Evolutionary conservation across 2,113 vertebrate genomes (phyloP), one percentile per base, ranked within the genome.

Genomic region (Hemiprocne comata): DNA sequence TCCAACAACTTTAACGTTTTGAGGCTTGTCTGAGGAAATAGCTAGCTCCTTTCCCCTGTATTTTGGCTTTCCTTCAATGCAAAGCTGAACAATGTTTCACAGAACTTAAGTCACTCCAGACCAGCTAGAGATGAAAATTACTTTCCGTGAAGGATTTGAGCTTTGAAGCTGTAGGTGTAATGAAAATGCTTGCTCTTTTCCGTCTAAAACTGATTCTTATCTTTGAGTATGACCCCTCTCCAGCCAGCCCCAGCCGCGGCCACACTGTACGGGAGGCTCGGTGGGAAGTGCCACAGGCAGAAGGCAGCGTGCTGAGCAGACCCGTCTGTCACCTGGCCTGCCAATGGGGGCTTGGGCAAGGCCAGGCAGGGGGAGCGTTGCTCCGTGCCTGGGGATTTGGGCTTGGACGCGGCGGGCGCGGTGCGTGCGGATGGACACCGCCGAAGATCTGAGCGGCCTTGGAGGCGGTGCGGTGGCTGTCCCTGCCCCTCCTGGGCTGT

Each of bases 151-250:
- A 40, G 31, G 26, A 9, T 3, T 11, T 62, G 15, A 67, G 58
- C 50, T 61, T 46, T 10, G 40, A 50, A 53, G 42, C 20, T 20
- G 21, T 55, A 51, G 17, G 15, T 19, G 44, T 42, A 33, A 65
- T 53, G 13, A 17, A 36, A 10, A 4, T 6, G 0, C 36, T 46
- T 18, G 2, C 13, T 20, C 16, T 25, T 3, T 18, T 17, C 9
- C 16, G 14, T 17, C n/a, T 17, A 9, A 65, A n/a, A 1, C 20
- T 0, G 55, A 62, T 12, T 2, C 29, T 40, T n/a, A 1, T 28
- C 12, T 29, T 6, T 5, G 44, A 20, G 14, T 5, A 4, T 31
- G 12, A 3, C 5, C 58, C 1, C 14, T 10, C 6, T 21, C 10
- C 19, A 4, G 50, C 44, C 44, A 46, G 44, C 44, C 44, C n/a